Base-by-base conservation (phyloP, 2,113 vertebrate species). In the Tretioscincus oriximinensis region DNA sequence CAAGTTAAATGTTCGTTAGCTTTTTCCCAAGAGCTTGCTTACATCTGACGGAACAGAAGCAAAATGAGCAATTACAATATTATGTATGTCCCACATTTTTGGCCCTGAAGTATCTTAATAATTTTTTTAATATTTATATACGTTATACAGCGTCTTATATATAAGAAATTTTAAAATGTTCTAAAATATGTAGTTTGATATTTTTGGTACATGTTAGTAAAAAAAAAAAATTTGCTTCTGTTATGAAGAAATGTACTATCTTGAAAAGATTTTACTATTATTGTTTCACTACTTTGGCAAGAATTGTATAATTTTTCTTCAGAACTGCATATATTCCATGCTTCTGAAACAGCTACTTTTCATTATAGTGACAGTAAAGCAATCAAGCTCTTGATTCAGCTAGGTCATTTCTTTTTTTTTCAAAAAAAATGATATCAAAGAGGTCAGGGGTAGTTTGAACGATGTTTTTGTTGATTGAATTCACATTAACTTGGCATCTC, bases 401-500 rank as follows among this genome's bases (percentile, higher is more conserved):
- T 72, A 64, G 6, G 1, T 6, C 5, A 77, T 70, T 71, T 76
- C 1, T 29, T 63, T 45, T 18, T 12, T 41, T n/a, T n/a, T n/a
- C n/a, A n/a, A 54, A 35, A 54, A 1, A 66, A 28, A 8, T 18
- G 21, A 41, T 45, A 29, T 1, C 4, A 10, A 28, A 80, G 41
- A 58, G 75, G 0, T 45, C 9, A 35, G 28, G 54, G 1, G 4
- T 18, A 18, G 18, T 51, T n/a, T 9, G 51, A 51, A 16, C 51
- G 14, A 9, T 12, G 51, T 9, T 51, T 2, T 14, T 51, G 54
- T 14, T 58, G 0, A 49, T 41, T 7, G 20, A 49, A 69, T 60
- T 16, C 1, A 0, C 2, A 58, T 0, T 0, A 41, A 0, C 12
- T 1, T 2, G 72, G 6, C 73, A 49, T 0, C 0, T 24, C 73